These are phyloP conservation scores for Blera fallax DNA, from an alignment of 2,888 invertebrate species.

Conservation along the genomic window DNA sequence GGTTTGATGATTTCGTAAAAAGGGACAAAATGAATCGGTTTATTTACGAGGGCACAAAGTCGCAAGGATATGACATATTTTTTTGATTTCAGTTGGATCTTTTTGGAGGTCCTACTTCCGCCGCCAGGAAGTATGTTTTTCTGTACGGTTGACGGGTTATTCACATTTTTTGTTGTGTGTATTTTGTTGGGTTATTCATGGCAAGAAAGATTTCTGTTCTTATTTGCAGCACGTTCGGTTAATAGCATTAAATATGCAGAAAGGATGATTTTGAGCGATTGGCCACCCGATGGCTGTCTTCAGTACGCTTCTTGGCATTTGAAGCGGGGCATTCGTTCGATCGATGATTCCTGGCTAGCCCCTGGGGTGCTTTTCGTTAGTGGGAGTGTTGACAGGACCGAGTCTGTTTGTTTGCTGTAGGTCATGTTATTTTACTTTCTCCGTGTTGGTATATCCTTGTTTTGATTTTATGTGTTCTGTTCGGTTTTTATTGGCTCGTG, in stretches of 20 bases:
- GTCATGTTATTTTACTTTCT: background rate
- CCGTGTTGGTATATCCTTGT: conserved; percentile 1
- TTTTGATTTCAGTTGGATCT: background rate
- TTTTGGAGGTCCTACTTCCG: background rate
- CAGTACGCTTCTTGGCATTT: background rate
- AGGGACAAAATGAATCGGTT: background rate
- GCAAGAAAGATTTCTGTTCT: background rate
- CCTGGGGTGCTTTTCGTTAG: background rate
- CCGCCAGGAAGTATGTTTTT: background rate
- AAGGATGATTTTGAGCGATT: conserved; percentile 37
- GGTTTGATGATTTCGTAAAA: conserved; percentile 1
- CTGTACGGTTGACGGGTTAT: background rate
- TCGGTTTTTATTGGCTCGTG: background rate
- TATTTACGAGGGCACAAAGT: background rate
- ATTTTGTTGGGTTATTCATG: background rate
- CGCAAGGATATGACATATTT: background rate
- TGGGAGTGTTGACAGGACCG: background rate
- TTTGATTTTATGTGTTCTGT: conserved; percentile 31
- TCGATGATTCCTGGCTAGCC: background rate
- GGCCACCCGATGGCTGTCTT: conserved; percentile 7
- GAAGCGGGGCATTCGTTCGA: background rate
- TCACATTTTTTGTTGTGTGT: background rate
- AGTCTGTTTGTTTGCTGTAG: background rate
- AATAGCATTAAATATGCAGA: conserved; percentile 34
- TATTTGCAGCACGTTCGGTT: conserved; percentile 25